Percentiles rank a stretch among this genome's conserved stretches.
Conservation (phyloP, 1,140 invertebrate species). For the Bilobella aurantiaca region DNA sequence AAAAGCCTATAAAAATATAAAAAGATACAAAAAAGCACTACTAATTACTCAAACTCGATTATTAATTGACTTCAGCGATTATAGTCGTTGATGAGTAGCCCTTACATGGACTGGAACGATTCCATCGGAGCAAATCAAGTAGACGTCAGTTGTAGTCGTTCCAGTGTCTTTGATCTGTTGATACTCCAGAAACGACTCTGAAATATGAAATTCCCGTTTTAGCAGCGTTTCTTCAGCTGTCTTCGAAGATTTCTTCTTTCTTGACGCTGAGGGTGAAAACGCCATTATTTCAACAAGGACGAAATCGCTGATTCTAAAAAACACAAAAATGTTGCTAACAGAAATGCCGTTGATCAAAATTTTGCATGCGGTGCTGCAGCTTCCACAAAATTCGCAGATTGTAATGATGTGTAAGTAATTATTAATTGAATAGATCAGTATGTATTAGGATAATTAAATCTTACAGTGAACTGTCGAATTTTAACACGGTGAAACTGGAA, state of each 20-base stretch:
- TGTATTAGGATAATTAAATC: too few species aligned
- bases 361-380: not conserved
- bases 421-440: too few species aligned
- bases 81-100: not conserved
- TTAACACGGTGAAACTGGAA: not conserved
- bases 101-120: slow-evolving; percentile 12
- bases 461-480: too few species aligned
- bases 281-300: not conserved
- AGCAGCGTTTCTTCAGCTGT: too few species aligned
- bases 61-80: not conserved
- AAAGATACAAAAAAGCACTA: not conserved
- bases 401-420: too few species aligned
- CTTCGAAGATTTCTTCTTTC: too few species aligned
- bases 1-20: not conserved
- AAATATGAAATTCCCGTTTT: not conserved
- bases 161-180: not conserved
- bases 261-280: too few species aligned
- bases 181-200: not conserved
- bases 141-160: slow-evolving; percentile 1
- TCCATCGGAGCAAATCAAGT: slow-evolving; percentile 20
- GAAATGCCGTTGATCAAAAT: not conserved
- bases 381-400: not conserved
- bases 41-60: not conserved
- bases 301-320: not conserved
- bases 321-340: not conserved